Evolutionary conservation across 2,113 vertebrate species (phyloP), one percentile per base, ranked within the genome.

Genomic region (Pao palembangensis): DNA sequence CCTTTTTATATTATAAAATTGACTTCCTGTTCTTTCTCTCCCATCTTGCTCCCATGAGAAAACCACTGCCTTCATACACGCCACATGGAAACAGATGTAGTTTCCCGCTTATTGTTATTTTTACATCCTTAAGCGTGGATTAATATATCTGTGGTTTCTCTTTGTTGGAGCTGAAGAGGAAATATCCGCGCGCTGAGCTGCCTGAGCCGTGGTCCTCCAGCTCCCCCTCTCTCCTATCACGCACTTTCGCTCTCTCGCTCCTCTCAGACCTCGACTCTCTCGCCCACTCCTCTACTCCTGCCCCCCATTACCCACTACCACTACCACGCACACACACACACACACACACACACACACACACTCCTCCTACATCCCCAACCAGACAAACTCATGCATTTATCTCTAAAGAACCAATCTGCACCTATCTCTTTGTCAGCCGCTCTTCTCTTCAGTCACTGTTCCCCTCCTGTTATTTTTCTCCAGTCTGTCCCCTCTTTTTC

Each of bases 211-310:
- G 84, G 85, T 83, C 56, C 87, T 80, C 69, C 86, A 85, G 85
- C 82, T 82, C 85, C 87, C 84, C 76, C 78, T 84, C 62, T 80
- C 77, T 86, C 74, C 64, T 75, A 68, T 58, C 75, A 58, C 60
- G 54, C 55, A 64, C 58, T 67, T 58, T 62, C 2, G 20, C 42
- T 41, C 34, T 25, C 42, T 64, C 31, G 16, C 64, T 77, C 41
- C 46, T 67, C 59, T 55, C 61, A 64, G 52, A 46, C 51, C 38
- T 64, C 52, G 50, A 34, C 21, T 64, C 51, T 61, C 34, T 56
- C 79, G 66, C 42, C n/a, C 65, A 61, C 63, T 58, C 59, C 41
- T 18, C 48, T 38, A 28, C 57, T 64, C 57, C 56, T 16, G 23
- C 42, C 51, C 52, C 52, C 65, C 48, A 8, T 7, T 17, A 47